phyloP scores from a whole-genome alignment of 1,140 invertebrate genomes.

The Nasonia longicornis region DNA sequence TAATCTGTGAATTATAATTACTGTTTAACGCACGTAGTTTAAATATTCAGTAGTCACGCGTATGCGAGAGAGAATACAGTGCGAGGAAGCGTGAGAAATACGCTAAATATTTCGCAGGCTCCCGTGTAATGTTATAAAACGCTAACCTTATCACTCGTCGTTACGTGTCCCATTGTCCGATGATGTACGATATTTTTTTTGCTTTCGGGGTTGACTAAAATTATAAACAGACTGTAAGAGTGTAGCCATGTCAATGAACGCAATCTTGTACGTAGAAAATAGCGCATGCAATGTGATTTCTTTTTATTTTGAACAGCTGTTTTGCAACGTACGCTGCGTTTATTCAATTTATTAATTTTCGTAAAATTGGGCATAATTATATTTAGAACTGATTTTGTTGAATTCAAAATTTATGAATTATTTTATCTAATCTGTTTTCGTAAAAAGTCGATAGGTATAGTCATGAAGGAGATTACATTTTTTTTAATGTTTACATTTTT shows the following conservation, averaged over 20 bases:
- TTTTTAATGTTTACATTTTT: not conserved
- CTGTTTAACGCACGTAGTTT: conserved; percentile 32
- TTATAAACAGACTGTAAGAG: not conserved
- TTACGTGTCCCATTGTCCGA: not conserved
- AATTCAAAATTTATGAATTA: not conserved
- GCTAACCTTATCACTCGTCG: not conserved
- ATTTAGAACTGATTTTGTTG: not conserved
- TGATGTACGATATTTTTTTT: not conserved
- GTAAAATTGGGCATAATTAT: no score
- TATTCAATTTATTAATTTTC: no score
- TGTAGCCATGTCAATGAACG: no score
- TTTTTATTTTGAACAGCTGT: not conserved
- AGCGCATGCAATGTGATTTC: not conserved
- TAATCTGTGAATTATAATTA: conserved; percentile 31
- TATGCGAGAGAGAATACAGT: conserved; percentile 36
- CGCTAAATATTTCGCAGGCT: conserved; percentile 44
- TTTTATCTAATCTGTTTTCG: not conserved
- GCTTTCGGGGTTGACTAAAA: not conserved
- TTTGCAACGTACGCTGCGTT: no score
- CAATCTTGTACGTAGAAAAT: not conserved
- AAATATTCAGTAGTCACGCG: conserved; percentile 42
- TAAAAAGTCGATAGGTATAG: not conserved
- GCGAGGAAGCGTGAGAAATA: conserved; percentile 46
- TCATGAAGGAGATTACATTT: not conserved
- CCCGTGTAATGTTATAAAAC: not conserved